phyloP scores from a whole-genome alignment of 2,113 vertebrate species.

The Colius striatus region DNA sequence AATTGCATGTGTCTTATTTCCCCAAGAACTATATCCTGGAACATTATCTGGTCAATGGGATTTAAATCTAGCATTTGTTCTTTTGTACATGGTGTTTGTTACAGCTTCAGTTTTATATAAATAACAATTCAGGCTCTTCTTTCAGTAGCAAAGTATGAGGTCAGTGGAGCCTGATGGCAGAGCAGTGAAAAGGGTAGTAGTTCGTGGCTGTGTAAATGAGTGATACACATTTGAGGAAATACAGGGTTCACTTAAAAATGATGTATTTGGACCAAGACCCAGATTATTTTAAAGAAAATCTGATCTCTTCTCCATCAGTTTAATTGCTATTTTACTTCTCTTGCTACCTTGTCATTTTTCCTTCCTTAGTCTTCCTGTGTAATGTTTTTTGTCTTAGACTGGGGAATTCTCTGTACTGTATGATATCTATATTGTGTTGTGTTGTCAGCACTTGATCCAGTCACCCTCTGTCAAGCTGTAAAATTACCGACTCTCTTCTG shows the following conservation, averaged over 20 bases:
- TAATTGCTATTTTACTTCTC: not conserved
- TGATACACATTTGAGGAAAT: not conserved
- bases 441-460: not conserved
- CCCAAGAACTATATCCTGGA: not conserved
- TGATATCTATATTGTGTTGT: fast-evolving
- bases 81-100: not conserved
- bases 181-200: not conserved
- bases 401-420: not conserved
- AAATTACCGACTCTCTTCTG: not conserved
- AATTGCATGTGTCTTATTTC: not conserved
- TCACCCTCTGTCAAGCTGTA: not conserved
- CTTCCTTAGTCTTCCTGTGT: not conserved
- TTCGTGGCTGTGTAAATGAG: not conserved
- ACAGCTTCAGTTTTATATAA: not conserved
- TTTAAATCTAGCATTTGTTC: not conserved
- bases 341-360: not conserved
- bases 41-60: not conserved
- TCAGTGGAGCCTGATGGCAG: not conserved
- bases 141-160: not conserved
- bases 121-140: not conserved
- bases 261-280: not conserved
- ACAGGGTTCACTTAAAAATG: not conserved
- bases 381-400: not conserved
- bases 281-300: not conserved
- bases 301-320: not conserved